Base-by-base conservation (phyloP, 2,888 invertebrate genomes). In the Ichneumon xanthorius region DNA sequence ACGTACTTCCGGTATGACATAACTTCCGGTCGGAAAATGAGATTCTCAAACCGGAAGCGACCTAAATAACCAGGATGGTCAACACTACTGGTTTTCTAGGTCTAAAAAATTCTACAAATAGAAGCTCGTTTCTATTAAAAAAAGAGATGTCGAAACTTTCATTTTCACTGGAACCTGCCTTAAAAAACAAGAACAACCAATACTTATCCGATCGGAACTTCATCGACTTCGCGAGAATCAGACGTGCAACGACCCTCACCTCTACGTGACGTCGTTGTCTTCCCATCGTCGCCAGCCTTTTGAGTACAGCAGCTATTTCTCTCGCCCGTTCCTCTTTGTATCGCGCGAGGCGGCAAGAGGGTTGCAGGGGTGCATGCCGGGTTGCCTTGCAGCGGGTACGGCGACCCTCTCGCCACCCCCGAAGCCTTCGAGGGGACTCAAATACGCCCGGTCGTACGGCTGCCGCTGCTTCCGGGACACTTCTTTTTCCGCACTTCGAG, bases 401-500 rank as follows among this genome's bases (percentile, higher is more conserved):
- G 14, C 53, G 22, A 65, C 77, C 53, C 55, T 65, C 48, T 77
- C 77, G 65, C 53, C 55, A 53, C 77, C 77, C 55, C 55, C 40
- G 55, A 65, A 53, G 80, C 72, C 19, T 63, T 71, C 65, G 63
- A 63, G 63, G 48, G 61, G 79, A 37, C 22, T 71, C 58, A 33
- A 71, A 71, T 71, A 50, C 79, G 45, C 63, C 71, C 33, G 40
- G 40, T 16, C 71, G 71, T 37, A 16, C 61, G 22, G 40, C 48
- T 61, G 22, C 26, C 9, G 55, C 58, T 22, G 82, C 79, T 85
- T 87, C 75, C 78, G 76, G 75, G 75, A 78, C 58, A 76, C 80
- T 88, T 87, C 81, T 89, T 87, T 90, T 88, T 86, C 75, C 88
- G 88, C 87, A 87, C 87, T 92, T 90, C 89, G 87, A 91, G 90